Conservation (phyloP, 2,113 vertebrate genomes). For the Anolis sagrei region DNA sequence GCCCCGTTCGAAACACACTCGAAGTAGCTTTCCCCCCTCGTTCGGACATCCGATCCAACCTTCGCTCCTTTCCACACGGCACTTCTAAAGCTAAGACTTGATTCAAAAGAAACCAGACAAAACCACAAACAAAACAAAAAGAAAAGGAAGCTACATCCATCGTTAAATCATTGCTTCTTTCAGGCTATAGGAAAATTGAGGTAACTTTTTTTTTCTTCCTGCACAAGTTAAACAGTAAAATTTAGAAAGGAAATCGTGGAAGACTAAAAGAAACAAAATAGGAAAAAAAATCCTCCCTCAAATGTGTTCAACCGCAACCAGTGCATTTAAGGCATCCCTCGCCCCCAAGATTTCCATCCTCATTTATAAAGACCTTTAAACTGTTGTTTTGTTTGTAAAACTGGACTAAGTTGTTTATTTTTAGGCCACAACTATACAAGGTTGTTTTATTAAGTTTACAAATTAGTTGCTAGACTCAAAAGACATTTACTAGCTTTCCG, state of each 20-base stretch:
- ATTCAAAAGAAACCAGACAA: slow-evolving; percentile 69
- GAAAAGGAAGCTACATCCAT: slow-evolving; percentile 88
- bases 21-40: slow-evolving; percentile 92
- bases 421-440: slow-evolving; percentile 50
- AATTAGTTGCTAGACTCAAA: neutral
- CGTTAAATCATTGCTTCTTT: slow-evolving; percentile 62
- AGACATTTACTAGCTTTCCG: neutral
- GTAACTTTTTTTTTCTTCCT: slow-evolving; percentile 87
- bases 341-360: too few species aligned
- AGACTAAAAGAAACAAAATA: slow-evolving; percentile 62
- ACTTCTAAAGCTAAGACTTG: slow-evolving; percentile 80
- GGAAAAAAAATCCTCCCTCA: neutral
- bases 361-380: slow-evolving; percentile 58
- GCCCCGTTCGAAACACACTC: slow-evolving; percentile 85
- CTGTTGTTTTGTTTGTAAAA: slow-evolving; percentile 36
- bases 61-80: slow-evolving; percentile 80
- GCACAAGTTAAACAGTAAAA: slow-evolving; percentile 72
- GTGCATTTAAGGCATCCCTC: slow-evolving; percentile 77
- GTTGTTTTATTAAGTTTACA: neutral
- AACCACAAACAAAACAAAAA: slow-evolving; percentile 72
- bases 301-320: slow-evolving; percentile 76
- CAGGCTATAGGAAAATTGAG: slow-evolving; percentile 89
- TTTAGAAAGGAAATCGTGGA: slow-evolving; percentile 67
- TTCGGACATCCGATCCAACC: slow-evolving; percentile 83
- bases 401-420: slow-evolving; percentile 12